phyloP scores from a whole-genome alignment of 2,797 vertebrate species.

The Chiloscyllium punctatum region DNA sequence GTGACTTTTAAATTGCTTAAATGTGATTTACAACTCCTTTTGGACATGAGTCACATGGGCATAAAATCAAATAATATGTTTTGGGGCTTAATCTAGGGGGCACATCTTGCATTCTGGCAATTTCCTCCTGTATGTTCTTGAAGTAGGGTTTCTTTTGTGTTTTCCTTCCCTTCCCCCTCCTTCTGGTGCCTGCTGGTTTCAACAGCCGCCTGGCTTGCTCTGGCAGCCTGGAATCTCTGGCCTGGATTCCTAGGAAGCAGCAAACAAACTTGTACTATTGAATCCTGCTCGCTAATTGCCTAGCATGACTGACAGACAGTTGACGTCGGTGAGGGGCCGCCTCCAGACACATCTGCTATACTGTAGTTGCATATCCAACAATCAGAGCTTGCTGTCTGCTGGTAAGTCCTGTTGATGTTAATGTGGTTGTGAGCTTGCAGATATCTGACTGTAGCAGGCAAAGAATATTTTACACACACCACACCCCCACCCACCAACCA shows the following conservation, averaged over 20 bases:
- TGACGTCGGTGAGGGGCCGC: constrained; percentile 35
- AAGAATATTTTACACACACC: constrained; percentile 1
- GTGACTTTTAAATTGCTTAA: background rate
- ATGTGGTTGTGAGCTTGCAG: constrained; percentile 36
- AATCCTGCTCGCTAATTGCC: constrained; percentile 37
- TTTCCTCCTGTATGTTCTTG: constrained; percentile 33
- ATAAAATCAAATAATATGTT: constrained; percentile 17
- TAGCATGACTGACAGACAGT: constrained; percentile 33
- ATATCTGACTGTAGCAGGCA: constrained; percentile 36
- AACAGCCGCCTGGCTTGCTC: constrained; percentile 19
- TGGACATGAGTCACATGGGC: background rate
- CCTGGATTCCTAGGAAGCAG: constrained; percentile 33
- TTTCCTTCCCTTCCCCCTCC: background rate
- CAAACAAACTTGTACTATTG: constrained; percentile 30
- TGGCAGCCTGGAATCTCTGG: constrained; percentile 34
- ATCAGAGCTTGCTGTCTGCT: constrained; percentile 38
- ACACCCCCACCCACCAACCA: constrained; percentile 19
- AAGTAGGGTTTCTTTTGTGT: constrained; percentile 34
- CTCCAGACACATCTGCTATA: constrained; percentile 36
- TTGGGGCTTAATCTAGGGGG: background rate
- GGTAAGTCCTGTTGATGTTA: constrained; percentile 37
- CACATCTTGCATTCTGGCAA: constrained; percentile 26
- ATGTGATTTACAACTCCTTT: background rate
- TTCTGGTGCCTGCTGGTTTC: constrained; percentile 22
- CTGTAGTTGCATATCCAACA: constrained; percentile 37